phyloP scores from a whole-genome alignment of 2,888 invertebrate genomes.

The Cantharis lateralis region DNA sequence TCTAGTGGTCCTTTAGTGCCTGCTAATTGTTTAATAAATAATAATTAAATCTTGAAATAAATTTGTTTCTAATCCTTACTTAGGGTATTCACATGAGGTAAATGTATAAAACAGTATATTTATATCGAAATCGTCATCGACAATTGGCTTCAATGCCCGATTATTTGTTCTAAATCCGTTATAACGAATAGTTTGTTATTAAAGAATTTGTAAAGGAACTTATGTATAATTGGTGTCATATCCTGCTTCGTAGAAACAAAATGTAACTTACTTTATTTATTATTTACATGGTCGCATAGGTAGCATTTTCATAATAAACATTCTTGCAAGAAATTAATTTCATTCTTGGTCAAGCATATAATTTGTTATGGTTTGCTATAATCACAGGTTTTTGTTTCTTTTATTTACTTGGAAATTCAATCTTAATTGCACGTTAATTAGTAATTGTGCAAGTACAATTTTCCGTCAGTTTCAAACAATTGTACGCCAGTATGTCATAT shows the following conservation, averaged over 20 bases:
- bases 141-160: too few relatives aligned
- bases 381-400: neutral
- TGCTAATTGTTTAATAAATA: too few relatives aligned
- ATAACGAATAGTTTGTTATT: too few relatives aligned
- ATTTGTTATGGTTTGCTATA: neutral
- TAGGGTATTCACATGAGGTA: neutral
- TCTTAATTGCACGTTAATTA: neutral
- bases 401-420: neutral
- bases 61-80: neutral
- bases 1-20: neutral
- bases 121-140: too few relatives aligned
- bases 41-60: neutral
- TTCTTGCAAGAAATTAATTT: neutral
- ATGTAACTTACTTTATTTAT: neutral
- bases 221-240: too few relatives aligned
- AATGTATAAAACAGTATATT: too few relatives aligned
- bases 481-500: neutral
- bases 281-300: neutral
- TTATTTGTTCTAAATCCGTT: too few relatives aligned
- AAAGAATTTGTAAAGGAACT: too few relatives aligned
- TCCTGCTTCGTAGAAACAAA: neutral
- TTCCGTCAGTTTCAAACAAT: neutral
- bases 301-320: neutral
- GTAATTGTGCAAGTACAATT: neutral
- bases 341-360: neutral